Evolutionary conservation across 2,113 vertebrate species (phyloP).

Genomic region (Cynocephalus volans): DNA sequence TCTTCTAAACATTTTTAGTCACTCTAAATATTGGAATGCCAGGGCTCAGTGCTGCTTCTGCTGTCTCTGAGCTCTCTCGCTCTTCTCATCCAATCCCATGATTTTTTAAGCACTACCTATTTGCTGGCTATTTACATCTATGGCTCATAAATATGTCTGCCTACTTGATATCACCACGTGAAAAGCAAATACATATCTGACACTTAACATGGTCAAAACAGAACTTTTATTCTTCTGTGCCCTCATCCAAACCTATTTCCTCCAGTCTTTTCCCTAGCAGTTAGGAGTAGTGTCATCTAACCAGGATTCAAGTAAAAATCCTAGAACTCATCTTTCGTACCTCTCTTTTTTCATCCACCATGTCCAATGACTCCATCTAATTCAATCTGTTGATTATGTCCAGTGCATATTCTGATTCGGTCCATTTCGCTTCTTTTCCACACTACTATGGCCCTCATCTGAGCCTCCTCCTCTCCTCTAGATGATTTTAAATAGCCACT

Average conservation of each 20-base stretch:
- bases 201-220: background rate
- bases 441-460: background rate
- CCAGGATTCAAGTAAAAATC: background rate
- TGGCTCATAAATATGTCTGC: background rate
- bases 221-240: background rate
- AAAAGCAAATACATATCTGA: background rate
- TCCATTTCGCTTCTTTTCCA: background rate
- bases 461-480: background rate
- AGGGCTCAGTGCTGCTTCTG: background rate
- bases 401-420: background rate
- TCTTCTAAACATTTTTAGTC: background rate
- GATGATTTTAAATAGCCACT: background rate
- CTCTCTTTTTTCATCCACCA: background rate
- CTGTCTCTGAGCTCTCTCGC: background rate
- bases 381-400: background rate
- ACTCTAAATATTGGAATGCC: background rate
- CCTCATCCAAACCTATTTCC: background rate
- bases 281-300: background rate
- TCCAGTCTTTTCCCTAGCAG: background rate
- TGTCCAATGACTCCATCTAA: background rate
- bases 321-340: background rate
- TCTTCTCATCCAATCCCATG: background rate
- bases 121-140: background rate
- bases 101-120: background rate
- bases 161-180: background rate